These are phyloP conservation scores for Calidris pugnax DNA, from an alignment of 2,113 vertebrate genomes.

Conservation along the genomic window DNA sequence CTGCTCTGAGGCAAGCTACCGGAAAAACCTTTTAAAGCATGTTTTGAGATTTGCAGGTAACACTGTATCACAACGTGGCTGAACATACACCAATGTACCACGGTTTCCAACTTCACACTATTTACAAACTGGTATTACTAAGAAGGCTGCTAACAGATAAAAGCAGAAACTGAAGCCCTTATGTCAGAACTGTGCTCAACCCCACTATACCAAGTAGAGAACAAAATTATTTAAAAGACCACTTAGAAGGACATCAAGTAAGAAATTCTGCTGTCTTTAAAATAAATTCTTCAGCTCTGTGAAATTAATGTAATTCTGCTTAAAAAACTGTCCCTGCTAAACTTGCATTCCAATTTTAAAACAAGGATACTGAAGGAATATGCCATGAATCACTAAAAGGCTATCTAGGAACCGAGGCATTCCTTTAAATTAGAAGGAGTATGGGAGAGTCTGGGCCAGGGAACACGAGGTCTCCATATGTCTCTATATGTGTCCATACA, in stretches of 20 bases:
- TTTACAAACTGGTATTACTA: background rate
- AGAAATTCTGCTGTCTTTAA: background rate
- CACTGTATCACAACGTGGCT: background rate
- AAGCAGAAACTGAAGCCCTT: background rate
- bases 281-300: background rate
- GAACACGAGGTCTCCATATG: slow-evolving; percentile 70
- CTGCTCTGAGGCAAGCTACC: fast-evolving
- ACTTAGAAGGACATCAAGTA: background rate
- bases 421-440: slow-evolving; percentile 36
- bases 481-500: slow-evolving; percentile 63
- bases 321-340: background rate
- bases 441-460: background rate
- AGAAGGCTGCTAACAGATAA: background rate
- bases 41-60: background rate
- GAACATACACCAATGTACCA: background rate
- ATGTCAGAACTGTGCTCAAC: background rate
- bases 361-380: background rate
- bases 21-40: background rate
- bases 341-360: slow-evolving; percentile 7
- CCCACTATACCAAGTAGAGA: background rate
- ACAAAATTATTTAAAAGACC: background rate
- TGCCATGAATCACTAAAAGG: slow-evolving; percentile 3
- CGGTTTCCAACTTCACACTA: background rate
- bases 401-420: slow-evolving; percentile 29
- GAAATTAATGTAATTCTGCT: background rate